Percentiles rank a stretch among this genome's conserved stretches.
Conservation (phyloP, 2,888 invertebrate genomes). For the Oscheius onirici region DNA sequence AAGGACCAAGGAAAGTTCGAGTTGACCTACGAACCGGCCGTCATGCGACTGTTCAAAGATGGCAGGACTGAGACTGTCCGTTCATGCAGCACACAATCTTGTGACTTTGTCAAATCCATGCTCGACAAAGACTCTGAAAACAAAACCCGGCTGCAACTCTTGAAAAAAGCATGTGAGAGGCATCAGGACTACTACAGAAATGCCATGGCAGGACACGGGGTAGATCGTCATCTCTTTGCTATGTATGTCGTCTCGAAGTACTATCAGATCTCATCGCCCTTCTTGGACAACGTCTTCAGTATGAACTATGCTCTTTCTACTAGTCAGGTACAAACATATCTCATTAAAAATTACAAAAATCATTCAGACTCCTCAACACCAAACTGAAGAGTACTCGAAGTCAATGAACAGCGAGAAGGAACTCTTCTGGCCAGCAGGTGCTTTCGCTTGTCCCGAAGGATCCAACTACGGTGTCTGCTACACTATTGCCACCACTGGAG, state of each 20-base stretch:
- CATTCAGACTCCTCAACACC: conserved; percentile 63
- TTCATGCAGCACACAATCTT: conserved; percentile 90
- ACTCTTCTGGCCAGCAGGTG: conserved; percentile 66
- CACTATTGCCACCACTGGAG: conserved; percentile 61
- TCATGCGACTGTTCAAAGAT: conserved; percentile 93
- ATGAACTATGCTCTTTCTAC: conserved; percentile 97
- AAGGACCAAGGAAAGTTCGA: conserved; percentile 88
- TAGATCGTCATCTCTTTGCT: conserved; percentile 94
- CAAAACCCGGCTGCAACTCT: conserved; percentile 52
- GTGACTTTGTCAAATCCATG: conserved; percentile 93
- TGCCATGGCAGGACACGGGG: conserved; percentile 87
- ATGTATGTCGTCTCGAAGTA: conserved; percentile 97
- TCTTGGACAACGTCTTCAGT: conserved; percentile 84
- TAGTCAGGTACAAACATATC: conserved; percentile 72
- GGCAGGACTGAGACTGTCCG: conserved; percentile 97
- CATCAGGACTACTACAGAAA: conserved; percentile 92
- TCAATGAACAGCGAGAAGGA: conserved; percentile 53
- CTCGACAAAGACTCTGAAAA: conserved; percentile 76
- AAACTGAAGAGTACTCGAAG: conserved; percentile 54
- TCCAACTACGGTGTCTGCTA: conserved; percentile 65
- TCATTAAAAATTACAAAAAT: not conserved
- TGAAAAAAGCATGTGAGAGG: conserved; percentile 72
- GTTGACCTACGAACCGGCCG: conserved; percentile 96
- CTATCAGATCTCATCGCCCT: conserved; percentile 80
- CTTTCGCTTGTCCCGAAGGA: conserved; percentile 63